Evolutionary conservation across 2,113 vertebrate species (phyloP), one percentile per base, ranked within the genome.

Genomic region (Ceuthmochares aereus): DNA sequence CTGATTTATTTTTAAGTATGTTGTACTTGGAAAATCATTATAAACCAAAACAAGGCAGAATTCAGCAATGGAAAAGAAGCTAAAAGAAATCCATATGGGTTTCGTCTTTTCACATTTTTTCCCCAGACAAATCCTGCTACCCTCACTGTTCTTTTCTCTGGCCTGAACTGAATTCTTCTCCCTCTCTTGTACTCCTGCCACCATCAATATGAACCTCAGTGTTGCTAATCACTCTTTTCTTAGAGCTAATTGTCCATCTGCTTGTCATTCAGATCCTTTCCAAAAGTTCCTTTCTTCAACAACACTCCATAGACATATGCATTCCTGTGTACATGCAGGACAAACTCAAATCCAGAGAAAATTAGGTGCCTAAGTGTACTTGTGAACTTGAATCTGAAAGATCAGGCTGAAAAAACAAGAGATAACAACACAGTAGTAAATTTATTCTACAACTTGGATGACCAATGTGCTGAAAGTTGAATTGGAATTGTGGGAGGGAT

Each of bases 11-110:
- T 93, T 95, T 83, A 95, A 94, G 81, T 62, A 86, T 70, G 90
- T 77, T 91, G 91, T 70, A 55, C 90, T 96, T 96, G 93, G 93
- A 96, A 96, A 96, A 94, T 90, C 92, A 91, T 95, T 96, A 96
- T 74, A 79, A 96, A 95, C 67, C 78, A 90, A 95, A 97, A 90
- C 78, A 96, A 93, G 42, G n/a, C 84, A 91, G 47, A 94, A 52
- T 60, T 68, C 60, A 58, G 95, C 58, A 93, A 91, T 93, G 93
- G 94, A 96, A 96, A 96, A 93, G 76, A 51, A 80, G 25, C 78
- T 83, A 69, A 69, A 95, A 95, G 75, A 94, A 90, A 89, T 63
- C 78, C 89, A 90, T 70, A 82, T 67, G 91, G 59, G 42, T 55
- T 73, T 83, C 47, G 59, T 51, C 89, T 73, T 87, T 93, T 76